phyloP scores from a whole-genome alignment of 2,888 invertebrate species.

The Gari tellinella region DNA sequence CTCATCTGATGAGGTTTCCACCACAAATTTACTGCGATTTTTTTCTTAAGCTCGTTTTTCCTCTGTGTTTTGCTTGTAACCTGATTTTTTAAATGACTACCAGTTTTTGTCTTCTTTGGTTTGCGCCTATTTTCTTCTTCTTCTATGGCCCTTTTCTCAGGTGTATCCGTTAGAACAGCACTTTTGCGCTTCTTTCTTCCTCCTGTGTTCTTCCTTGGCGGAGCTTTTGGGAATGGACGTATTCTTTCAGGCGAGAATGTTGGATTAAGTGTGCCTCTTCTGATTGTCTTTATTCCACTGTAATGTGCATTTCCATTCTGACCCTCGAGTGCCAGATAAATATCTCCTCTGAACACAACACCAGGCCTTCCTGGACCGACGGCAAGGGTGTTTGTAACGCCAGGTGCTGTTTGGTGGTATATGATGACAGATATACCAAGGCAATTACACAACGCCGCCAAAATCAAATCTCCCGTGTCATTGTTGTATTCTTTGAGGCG shows the following conservation, averaged over 20 bases:
- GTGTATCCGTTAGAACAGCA: slow-evolving; percentile 45
- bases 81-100: slow-evolving; percentile 1
- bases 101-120: slow-evolving; percentile 8
- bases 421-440: too few species aligned
- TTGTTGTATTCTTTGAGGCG: too few species aligned
- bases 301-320: slow-evolving; percentile 26
- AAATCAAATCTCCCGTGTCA: too few species aligned
- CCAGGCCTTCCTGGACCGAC: too few species aligned
- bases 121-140: slow-evolving; percentile 7
- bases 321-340: slow-evolving; percentile 1
- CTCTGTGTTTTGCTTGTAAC: slow-evolving; percentile 4
- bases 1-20: slow-evolving; percentile 14
- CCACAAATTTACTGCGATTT: slow-evolving; percentile 2
- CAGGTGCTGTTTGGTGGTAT: too few species aligned
- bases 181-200: slow-evolving; percentile 35
- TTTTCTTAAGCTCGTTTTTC: slow-evolving; percentile 16
- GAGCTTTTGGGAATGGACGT: slow-evolving; percentile 41
- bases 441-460: too few species aligned
- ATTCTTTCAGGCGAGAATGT: slow-evolving; percentile 22
- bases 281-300: slow-evolving; percentile 29
- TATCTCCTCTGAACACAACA: too few species aligned
- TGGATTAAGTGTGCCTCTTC: not conserved
- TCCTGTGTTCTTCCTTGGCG: slow-evolving; percentile 24
- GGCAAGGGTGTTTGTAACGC: too few species aligned
- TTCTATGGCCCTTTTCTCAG: slow-evolving; percentile 41